These are phyloP conservation scores for Lithophane semibrunnea DNA, from an alignment of 2,888 invertebrate species.

Conservation along the genomic window DNA sequence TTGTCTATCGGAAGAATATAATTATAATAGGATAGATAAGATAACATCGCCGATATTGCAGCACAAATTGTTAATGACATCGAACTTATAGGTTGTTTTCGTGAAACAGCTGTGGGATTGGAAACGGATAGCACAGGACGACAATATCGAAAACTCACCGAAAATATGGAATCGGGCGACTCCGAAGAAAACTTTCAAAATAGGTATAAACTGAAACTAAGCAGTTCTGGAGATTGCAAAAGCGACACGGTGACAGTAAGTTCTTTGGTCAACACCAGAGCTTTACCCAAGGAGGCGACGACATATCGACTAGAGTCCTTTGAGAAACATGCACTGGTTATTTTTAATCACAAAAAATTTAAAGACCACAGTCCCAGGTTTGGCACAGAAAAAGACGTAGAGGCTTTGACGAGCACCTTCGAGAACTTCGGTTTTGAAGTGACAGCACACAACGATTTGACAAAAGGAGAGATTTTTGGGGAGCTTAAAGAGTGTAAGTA, in stretches of 20 bases:
- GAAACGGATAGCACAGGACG: neutral
- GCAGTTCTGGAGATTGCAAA: too few species aligned
- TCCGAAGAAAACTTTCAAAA: too few species aligned
- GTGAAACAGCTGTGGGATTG: neutral
- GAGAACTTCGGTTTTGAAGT: slow-evolving; percentile 46
- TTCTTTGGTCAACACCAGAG: slow-evolving; percentile 57
- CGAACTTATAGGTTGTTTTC: slow-evolving; percentile 43
- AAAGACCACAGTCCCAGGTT: slow-evolving; percentile 57
- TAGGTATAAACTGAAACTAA: too few species aligned
- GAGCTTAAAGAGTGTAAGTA: slow-evolving; percentile 76
- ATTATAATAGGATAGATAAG: too few species aligned
- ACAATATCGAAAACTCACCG: neutral
- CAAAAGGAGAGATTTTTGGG: slow-evolving; percentile 73
- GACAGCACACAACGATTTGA: slow-evolving; percentile 72
- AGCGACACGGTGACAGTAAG: neutral
- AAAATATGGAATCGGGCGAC: slow-evolving; percentile 36
- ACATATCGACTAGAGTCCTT: slow-evolving; percentile 83
- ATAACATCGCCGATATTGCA: too few species aligned
- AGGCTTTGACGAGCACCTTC: slow-evolving; percentile 34
- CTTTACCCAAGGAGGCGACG: slow-evolving; percentile 72
- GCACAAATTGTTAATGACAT: slow-evolving; percentile 31
- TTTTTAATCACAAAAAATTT: slow-evolving; percentile 74
- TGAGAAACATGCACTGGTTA: slow-evolving; percentile 78
- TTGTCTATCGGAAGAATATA: too few species aligned
- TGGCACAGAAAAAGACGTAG: slow-evolving; percentile 79